Conservation (phyloP, 2,797 vertebrate species). For the Echeneis naucrates region DNA sequence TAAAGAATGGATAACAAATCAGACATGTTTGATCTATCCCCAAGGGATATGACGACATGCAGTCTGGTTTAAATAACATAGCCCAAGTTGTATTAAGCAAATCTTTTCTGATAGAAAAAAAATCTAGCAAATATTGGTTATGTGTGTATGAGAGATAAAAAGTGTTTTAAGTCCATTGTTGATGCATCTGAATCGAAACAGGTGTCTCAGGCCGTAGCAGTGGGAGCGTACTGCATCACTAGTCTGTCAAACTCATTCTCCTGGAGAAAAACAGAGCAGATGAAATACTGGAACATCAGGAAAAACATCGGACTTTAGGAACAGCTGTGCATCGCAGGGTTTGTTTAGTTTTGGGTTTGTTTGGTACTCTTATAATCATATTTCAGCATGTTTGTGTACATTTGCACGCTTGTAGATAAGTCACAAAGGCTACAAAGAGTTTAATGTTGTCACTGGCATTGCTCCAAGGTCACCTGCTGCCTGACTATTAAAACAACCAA, state of each 20-base stretch:
- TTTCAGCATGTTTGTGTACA: conserved; percentile 61
- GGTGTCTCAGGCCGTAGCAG: conserved; percentile 73
- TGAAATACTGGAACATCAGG: conserved; percentile 35
- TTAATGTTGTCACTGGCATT: conserved; percentile 39
- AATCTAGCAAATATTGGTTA: conserved; percentile 45
- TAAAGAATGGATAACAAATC: conserved; percentile 9
- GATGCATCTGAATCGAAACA: conserved; percentile 8
- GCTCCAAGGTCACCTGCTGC: conserved; percentile 47
- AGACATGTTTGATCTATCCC: not conserved
- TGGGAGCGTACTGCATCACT: conserved; percentile 90
- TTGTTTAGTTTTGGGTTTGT: conserved; percentile 41
- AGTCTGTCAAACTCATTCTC: conserved; percentile 96
- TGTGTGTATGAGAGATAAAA: conserved; percentile 4
- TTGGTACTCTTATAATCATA: conserved; percentile 33
- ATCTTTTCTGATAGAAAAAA: conserved; percentile 23
- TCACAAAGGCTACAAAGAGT: conserved; percentile 49
- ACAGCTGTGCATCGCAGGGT: conserved; percentile 42
- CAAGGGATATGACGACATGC: not conserved
- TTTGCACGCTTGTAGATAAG: conserved; percentile 33
- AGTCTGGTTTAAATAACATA: conserved; percentile 43
- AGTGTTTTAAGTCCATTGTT: conserved; percentile 26
- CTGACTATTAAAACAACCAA: conserved; percentile 37
- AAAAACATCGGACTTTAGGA: conserved; percentile 21
- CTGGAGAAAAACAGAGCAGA: conserved; percentile 76
- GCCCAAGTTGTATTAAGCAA: conserved; percentile 18